Percentiles rank a stretch among this genome's conserved stretches.
Evolutionary conservation across 2,888 invertebrate species (phyloP).

Genomic region (Serripes groenlandicus): DNA sequence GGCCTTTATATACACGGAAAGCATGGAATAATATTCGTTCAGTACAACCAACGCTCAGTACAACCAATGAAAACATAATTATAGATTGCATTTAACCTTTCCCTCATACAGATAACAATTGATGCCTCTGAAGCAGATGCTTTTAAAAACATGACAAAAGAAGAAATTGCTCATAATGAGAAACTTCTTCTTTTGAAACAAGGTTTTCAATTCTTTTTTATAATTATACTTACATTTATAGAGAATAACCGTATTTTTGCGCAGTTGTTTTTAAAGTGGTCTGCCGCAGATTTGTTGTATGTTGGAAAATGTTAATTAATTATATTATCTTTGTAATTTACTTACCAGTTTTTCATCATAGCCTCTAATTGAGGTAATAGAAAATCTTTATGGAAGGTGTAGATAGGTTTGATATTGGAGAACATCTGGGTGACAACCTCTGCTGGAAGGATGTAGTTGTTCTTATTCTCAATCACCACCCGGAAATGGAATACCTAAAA

Average conservation of each 20-base stretch:
- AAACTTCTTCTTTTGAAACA: background rate
- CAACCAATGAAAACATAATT: too few species aligned
- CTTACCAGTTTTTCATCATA: conserved; percentile 88
- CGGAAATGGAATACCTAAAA: conserved; percentile 88
- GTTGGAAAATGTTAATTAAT: too few species aligned
- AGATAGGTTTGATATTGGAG: conserved; percentile 90
- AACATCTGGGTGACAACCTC: conserved; percentile 89
- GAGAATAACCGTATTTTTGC: background rate
- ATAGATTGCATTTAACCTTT: too few species aligned
- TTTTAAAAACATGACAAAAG: too few species aligned
- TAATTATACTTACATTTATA: background rate
- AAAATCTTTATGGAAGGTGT: conserved; percentile 90
- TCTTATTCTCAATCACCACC: conserved; percentile 89
- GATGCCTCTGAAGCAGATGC: too few species aligned
- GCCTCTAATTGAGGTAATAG: conserved; percentile 89
- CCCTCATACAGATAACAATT: too few species aligned
- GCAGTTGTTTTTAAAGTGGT: background rate
- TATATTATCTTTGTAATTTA: too few species aligned
- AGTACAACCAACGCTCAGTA: too few species aligned
- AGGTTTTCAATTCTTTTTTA: background rate
- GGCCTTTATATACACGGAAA: too few species aligned
- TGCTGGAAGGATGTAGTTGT: conserved; percentile 88
- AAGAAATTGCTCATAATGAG: background rate
- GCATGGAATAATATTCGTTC: too few species aligned
- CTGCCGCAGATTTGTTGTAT: background rate